Evolutionary conservation across 2,888 invertebrate species (phyloP).

Genomic region (Carterocephalus palaemon): DNA sequence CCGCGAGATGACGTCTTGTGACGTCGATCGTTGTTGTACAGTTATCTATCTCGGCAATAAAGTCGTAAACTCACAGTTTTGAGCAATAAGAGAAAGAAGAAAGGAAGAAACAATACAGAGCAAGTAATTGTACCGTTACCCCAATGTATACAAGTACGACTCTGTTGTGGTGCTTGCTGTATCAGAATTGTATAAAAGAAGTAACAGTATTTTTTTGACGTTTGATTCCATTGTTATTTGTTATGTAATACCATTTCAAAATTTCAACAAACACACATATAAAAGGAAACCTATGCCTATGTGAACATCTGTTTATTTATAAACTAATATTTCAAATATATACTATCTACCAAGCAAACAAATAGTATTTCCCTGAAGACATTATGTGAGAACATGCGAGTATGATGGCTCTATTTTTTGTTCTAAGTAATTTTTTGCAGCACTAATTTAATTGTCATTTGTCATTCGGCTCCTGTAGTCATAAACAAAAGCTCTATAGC

Average conservation of each 20-base stretch:
- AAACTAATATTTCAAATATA: too few species aligned
- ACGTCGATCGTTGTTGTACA: slow-evolving; percentile 37
- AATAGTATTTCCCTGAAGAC: too few species aligned
- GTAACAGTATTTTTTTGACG: slow-evolving; percentile 7
- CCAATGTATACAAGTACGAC: neutral
- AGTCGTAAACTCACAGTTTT: slow-evolving; percentile 48
- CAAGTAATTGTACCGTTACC: slow-evolving; percentile 19
- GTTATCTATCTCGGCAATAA: slow-evolving; percentile 32
- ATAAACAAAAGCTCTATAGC: slow-evolving; percentile 64
- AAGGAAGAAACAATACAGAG: slow-evolving; percentile 28
- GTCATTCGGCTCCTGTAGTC: slow-evolving; percentile 61
- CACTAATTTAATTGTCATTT: too few species aligned
- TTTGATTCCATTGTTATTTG: slow-evolving; percentile 1
- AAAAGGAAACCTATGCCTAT: too few species aligned
- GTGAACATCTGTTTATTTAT: too few species aligned
- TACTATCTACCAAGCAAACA: too few species aligned
- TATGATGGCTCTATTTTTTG: neutral
- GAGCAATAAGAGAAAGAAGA: slow-evolving; percentile 51
- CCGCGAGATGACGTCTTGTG: slow-evolving; percentile 42
- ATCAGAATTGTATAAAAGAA: neutral
- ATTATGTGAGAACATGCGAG: neutral
- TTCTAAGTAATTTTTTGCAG: slow-evolving; percentile 44
- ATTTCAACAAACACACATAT: too few species aligned
- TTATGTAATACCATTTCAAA: too few species aligned
- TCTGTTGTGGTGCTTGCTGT: slow-evolving; percentile 7